These are phyloP conservation scores for Glaucopsyche alexis DNA, from an alignment of 2,888 invertebrate genomes.

Conservation along the genomic window DNA sequence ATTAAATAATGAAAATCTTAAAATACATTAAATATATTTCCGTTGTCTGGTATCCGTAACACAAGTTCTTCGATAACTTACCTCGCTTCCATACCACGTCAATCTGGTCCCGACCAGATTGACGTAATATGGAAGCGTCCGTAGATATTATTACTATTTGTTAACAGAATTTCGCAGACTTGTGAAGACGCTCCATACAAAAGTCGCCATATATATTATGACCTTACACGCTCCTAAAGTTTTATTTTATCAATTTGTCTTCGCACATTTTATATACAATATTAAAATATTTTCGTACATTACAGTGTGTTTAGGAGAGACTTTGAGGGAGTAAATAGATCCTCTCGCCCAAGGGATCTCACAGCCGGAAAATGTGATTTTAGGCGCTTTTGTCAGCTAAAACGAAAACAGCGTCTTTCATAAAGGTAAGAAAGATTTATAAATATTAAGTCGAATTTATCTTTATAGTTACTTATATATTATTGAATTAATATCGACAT, in stretches of 20 bases:
- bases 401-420: slow-evolving; percentile 9
- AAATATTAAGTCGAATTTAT: not conserved
- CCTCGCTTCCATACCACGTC: too few species aligned
- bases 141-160: too few species aligned
- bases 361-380: slow-evolving; percentile 11
- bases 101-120: too few species aligned
- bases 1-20: too few species aligned
- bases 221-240: too few species aligned
- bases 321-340: slow-evolving; percentile 10
- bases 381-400: slow-evolving; percentile 8
- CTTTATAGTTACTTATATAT: not conserved
- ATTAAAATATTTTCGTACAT: not conserved
- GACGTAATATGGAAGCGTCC: too few species aligned
- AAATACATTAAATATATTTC: too few species aligned
- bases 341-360: not conserved
- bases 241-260: not conserved
- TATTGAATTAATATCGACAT: not conserved
- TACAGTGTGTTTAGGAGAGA: not conserved
- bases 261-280: slow-evolving; percentile 1
- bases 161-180: too few species aligned
- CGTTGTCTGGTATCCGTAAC: too few species aligned
- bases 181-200: too few species aligned
- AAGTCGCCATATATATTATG: too few species aligned
- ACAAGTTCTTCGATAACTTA: too few species aligned
- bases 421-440: not conserved